Conservation (phyloP, 1,140 invertebrate genomes). For the Branchinecta lynchi region DNA sequence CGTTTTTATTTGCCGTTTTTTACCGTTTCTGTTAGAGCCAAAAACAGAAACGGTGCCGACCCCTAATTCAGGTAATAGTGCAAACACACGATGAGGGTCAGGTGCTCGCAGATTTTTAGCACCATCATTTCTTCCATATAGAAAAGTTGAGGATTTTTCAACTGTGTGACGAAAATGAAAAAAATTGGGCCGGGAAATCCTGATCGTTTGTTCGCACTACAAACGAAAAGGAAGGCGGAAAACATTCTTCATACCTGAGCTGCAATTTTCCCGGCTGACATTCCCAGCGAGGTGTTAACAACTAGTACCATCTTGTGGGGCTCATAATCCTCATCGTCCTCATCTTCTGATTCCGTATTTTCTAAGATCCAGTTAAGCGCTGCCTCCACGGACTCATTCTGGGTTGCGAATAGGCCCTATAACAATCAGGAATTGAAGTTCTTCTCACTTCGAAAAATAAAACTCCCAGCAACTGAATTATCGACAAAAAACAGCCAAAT, state of each 20-base stretch:
- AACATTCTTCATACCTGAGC: conserved; percentile 33
- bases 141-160: no score
- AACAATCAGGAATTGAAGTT: background rate
- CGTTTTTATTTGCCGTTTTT: no score
- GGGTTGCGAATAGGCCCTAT: background rate
- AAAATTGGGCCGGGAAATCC: no score
- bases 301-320: conserved; percentile 48
- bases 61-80: no score
- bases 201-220: background rate
- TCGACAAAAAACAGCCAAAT: no score
- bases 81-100: background rate
- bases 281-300: conserved; percentile 41
- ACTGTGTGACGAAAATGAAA: no score
- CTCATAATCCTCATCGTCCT: conserved; percentile 30
- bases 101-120: background rate
- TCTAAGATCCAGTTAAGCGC: background rate
- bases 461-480: no score
- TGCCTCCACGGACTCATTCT: background rate
- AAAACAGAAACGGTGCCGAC: no score
- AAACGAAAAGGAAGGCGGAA: no score
- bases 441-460: no score
- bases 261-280: conserved; percentile 46
- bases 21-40: no score
- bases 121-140: no score
- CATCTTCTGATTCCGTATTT: conserved; percentile 24